These are phyloP conservation scores for Enteromius mattozi DNA, from an alignment of 2,797 vertebrate genomes.

Conservation along the genomic window DNA sequence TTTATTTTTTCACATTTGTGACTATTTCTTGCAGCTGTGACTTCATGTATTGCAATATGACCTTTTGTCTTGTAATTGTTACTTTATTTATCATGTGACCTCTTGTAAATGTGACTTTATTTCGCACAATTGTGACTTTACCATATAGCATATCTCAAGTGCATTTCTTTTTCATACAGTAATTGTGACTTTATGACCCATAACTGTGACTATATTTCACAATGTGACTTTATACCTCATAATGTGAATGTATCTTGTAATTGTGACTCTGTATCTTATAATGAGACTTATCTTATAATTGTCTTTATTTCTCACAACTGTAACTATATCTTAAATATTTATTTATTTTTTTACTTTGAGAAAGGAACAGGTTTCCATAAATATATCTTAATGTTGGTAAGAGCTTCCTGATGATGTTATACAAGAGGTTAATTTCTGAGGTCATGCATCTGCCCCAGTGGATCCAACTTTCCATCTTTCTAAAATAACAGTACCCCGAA, in stretches of 20 bases:
- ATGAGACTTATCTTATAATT: not conserved
- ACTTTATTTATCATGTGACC: not conserved
- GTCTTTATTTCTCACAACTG: not conserved
- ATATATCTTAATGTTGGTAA: slow-evolving; percentile 42
- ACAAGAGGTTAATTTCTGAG: slow-evolving; percentile 63
- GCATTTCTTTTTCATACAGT: not conserved
- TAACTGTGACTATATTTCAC: not conserved
- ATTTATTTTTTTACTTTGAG: not conserved
- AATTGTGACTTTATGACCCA: not conserved
- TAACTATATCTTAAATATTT: no score
- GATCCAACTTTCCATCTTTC: slow-evolving; percentile 51
- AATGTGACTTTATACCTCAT: not conserved
- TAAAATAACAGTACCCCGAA: slow-evolving; percentile 75
- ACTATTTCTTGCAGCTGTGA: not conserved
- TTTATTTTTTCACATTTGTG: not conserved
- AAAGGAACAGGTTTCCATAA: not conserved
- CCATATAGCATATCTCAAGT: no score
- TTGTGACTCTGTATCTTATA: not conserved
- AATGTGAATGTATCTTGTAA: not conserved
- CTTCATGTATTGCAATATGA: not conserved
- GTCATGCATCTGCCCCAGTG: slow-evolving; percentile 55
- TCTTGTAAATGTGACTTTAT: not conserved
- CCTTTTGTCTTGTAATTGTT: not conserved
- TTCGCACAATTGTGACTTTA: not conserved
- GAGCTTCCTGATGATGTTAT: slow-evolving; percentile 67